A percentile compares a stretch with the other conserved stretches of the same genome.
phyloP scores from a whole-genome alignment of 2,888 invertebrate species.

The Orthosia gothica region DNA sequence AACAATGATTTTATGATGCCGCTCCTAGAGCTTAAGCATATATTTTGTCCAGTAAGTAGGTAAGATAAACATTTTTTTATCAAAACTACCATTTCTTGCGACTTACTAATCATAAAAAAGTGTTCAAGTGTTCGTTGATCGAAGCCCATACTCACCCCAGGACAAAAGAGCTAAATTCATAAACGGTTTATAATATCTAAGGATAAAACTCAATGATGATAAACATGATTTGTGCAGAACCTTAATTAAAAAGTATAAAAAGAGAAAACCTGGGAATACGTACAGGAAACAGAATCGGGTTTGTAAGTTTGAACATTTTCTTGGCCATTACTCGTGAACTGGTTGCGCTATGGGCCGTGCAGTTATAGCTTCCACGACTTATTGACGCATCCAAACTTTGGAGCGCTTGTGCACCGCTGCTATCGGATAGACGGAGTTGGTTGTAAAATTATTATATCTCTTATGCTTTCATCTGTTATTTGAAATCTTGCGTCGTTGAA shows the following conservation, averaged over 20 bases:
- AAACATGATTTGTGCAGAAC: conserved; percentile 11
- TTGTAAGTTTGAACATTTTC: conserved; percentile 82
- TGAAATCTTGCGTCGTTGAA: conserved; percentile 4
- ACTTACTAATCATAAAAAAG: background rate
- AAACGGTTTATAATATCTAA: too few species aligned
- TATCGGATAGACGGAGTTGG: conserved; percentile 14
- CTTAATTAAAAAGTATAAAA: conserved; percentile 15
- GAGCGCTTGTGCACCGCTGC: conserved; percentile 39
- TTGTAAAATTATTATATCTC: conserved; percentile 12
- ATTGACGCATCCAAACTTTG: conserved; percentile 78
- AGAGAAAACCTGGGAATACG: background rate
- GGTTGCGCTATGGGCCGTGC: conserved; percentile 81
- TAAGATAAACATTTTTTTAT: background rate
- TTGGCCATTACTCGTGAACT: conserved; percentile 76
- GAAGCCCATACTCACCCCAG: background rate
- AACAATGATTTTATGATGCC: too few species aligned
- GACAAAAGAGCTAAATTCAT: background rate
- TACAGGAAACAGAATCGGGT: conserved; percentile 79
- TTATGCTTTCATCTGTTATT: conserved; percentile 4
- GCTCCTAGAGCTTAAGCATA: background rate
- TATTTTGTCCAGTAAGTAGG: too few species aligned
- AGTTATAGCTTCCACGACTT: conserved; percentile 83
- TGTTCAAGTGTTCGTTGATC: background rate
- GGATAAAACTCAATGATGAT: background rate
- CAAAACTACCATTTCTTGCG: background rate